phyloP scores from a whole-genome alignment of 2,113 vertebrate species.

The Arvicanthis niloticus region DNA sequence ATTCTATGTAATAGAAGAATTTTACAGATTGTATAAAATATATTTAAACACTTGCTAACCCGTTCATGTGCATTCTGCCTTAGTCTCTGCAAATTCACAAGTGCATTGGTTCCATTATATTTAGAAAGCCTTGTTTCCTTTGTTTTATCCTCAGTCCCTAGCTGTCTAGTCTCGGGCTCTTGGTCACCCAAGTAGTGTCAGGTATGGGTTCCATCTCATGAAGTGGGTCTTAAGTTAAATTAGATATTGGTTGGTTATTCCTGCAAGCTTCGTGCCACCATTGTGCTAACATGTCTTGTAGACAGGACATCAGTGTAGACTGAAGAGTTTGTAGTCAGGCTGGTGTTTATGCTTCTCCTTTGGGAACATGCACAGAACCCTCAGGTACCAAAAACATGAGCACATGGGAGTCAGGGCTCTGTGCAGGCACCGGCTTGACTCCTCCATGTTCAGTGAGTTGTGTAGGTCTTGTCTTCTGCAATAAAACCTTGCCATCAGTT shows the following conservation, averaged over 20 bases:
- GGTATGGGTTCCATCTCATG: neutral
- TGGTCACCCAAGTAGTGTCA: neutral
- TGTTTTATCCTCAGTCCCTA: neutral
- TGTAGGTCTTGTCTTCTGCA: neutral
- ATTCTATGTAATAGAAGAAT: neutral
- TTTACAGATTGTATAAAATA: neutral
- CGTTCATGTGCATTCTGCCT: neutral
- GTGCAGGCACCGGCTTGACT: neutral
- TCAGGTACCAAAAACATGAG: neutral
- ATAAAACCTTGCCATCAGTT: neutral
- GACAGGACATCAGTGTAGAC: neutral
- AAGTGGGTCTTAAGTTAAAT: neutral
- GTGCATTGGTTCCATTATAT: neutral
- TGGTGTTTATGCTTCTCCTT: neutral
- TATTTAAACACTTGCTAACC: neutral
- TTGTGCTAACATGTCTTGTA: neutral
- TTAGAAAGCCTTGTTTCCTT: neutral
- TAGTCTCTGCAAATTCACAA: neutral
- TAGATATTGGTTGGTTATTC: neutral
- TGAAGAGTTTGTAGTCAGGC: neutral
- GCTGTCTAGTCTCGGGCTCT: neutral
- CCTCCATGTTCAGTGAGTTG: neutral
- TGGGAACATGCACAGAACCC: neutral
- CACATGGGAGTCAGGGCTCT: neutral
- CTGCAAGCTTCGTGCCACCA: neutral